Evolutionary conservation across 2,113 vertebrate species (phyloP), one percentile per base, ranked within the genome.

Genomic region (Cynocephalus volans): DNA sequence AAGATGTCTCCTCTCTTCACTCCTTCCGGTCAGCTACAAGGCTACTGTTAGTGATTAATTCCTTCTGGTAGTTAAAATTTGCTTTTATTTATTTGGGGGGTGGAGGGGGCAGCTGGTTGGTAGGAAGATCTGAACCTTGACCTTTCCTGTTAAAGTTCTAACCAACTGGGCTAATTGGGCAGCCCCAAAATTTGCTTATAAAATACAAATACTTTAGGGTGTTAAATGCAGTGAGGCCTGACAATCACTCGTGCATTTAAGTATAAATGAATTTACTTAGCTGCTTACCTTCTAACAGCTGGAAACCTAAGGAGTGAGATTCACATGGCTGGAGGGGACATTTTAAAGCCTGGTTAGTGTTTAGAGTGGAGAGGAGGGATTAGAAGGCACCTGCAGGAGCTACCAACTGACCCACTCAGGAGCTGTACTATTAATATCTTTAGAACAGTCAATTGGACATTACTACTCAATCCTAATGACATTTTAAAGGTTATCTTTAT

Each of bases 401-500:
- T 18, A 3, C 54, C 41, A 8, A 4, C 67, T 67, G 45, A 52
- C 48, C 72, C 72, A 13, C 23, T 86, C 24, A 5, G 28, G 12
- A 21, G 52, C 72, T 88, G 31, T 24, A 48, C 33, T 56, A 3
- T 54, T 23, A 48, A 33, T 36, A 72, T 28, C 58, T 70, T 52
- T 5, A 64, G 33, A 89, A 41, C 45, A 77, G 48, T 33, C 48
- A 23, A 19, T 77, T 73, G 60, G 56, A 26, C 62, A 52, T 73
- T 76, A 33, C 50, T 83, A 17, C 83, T 45, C 36, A 73, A 70
- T 77, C 62, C 28, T 36, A 60, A 84, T 80, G 86, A 26, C 28
- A 70, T 85, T 84, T 97, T 60, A 93, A 94, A 93, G 56, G 83
- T 45, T 88, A 45, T 69, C 56, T 70, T 77, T 82, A 36, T 88